Conservation (phyloP, 2,797 vertebrate genomes). For the Neomorphus geoffroyi region DNA sequence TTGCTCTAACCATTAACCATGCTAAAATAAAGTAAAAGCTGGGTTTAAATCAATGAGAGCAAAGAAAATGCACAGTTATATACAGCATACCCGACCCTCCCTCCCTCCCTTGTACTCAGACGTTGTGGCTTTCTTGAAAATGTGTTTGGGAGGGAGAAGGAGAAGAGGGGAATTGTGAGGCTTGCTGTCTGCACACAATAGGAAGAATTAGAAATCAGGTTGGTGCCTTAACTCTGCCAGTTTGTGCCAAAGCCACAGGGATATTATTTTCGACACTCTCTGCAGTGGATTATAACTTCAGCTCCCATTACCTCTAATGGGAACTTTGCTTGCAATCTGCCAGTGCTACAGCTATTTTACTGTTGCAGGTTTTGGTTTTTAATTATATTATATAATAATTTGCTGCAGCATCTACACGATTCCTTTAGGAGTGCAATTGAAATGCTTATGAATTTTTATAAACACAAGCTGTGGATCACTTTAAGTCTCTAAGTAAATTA, state of each 20-base stretch:
- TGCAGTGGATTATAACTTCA: constrained; percentile 29
- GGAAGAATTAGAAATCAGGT: neutral
- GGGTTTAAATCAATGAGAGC: neutral
- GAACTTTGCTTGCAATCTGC: constrained; percentile 42
- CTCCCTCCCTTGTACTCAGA: neutral
- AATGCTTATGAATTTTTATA: constrained; percentile 44
- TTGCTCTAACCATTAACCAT: neutral
- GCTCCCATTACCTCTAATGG: constrained; percentile 53
- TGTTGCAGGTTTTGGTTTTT: constrained; percentile 37
- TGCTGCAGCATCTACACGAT: neutral
- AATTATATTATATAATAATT: constrained; percentile 58
- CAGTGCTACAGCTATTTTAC: constrained; percentile 20
- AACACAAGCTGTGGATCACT: constrained; percentile 12
- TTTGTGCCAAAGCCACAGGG: constrained; percentile 42
- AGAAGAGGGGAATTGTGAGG: neutral
- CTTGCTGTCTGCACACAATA: neutral
- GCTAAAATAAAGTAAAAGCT: neutral
- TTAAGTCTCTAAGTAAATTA: neutral
- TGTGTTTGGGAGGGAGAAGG: neutral
- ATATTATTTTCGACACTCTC: constrained; percentile 17
- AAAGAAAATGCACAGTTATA: neutral
- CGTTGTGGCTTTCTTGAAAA: neutral
- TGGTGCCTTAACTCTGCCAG: constrained; percentile 17
- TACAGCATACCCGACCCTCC: neutral
- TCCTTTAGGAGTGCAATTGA: constrained; percentile 30